Conservation (phyloP, 2,797 vertebrate genomes). For the Synanceia verrucosa region DNA sequence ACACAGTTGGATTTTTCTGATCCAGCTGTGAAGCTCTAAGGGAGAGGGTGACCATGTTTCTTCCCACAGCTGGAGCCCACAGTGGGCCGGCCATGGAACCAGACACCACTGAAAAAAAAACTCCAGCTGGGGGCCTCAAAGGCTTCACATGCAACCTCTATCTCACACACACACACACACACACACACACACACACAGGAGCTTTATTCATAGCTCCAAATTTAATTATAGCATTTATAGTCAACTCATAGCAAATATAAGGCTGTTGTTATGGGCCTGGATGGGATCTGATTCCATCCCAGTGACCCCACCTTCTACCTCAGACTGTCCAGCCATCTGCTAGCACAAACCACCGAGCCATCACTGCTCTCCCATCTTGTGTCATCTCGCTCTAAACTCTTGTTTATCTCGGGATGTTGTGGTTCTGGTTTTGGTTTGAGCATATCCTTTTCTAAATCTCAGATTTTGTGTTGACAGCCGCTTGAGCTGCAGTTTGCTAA, state of each 20-base stretch:
- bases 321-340: conserved; percentile 70
- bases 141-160: background rate
- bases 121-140: conserved; percentile 56
- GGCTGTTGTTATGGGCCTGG: conserved; percentile 50
- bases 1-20: background rate
- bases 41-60: conserved; percentile 5
- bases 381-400: conserved; percentile 16
- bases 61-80: conserved; percentile 43
- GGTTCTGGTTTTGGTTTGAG: conserved; percentile 49
- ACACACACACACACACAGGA: background rate
- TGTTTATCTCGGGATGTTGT: conserved; percentile 56
- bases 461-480: conserved; percentile 42
- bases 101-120: conserved; percentile 56
- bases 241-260: conserved; percentile 58
- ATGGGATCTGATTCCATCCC: conserved; percentile 55
- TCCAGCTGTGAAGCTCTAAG: conserved; percentile 17
- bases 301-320: conserved; percentile 65
- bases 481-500: conserved; percentile 40
- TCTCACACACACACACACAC: background rate
- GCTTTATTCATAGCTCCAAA: conserved; percentile 51
- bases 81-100: conserved; percentile 43
- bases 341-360: conserved; percentile 27
- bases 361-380: conserved; percentile 16
- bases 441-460: conserved; percentile 48
- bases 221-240: conserved; percentile 57